Evolutionary conservation across 2,113 vertebrate genomes (phyloP).

Genomic region (Hippocampus mohnikei): DNA sequence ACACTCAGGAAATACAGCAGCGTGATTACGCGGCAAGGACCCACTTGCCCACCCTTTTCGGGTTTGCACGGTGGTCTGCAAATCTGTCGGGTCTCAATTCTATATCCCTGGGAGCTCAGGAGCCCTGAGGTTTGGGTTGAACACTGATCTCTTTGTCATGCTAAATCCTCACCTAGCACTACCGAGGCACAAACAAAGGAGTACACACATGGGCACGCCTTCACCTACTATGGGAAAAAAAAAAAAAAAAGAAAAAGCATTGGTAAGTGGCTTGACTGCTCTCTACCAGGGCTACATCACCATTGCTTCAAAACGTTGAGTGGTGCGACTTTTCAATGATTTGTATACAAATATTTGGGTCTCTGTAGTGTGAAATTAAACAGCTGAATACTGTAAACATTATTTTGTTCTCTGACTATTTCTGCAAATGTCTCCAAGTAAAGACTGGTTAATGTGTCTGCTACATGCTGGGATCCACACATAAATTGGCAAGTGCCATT

Average conservation of each 20-base stretch:
- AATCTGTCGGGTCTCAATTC: constrained; percentile 53
- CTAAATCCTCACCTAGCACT: constrained; percentile 49
- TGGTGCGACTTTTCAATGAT: background rate
- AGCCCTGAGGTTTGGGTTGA: constrained; percentile 63
- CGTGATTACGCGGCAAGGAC: constrained; percentile 36
- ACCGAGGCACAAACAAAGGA: constrained; percentile 42
- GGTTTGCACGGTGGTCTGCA: constrained; percentile 25
- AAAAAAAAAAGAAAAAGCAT: constrained; percentile 46
- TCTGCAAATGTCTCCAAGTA: background rate
- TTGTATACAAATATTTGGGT: background rate
- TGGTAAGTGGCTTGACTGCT: constrained; percentile 25
- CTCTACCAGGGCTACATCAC: constrained; percentile 46
- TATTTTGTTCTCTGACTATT: background rate
- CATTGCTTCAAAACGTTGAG: background rate
- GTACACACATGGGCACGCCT: constrained; percentile 25
- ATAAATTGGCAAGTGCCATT: background rate
- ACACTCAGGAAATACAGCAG: constrained; percentile 15
- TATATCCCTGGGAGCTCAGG: constrained; percentile 72
- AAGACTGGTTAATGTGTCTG: no score
- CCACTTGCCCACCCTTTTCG: constrained; percentile 32
- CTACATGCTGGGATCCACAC: background rate
- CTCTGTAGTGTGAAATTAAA: background rate
- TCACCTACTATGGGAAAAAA: constrained; percentile 57
- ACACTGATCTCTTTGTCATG: constrained; percentile 66
- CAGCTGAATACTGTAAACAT: no score